A percentile compares a stretch with the other conserved stretches of the same genome.
Evolutionary conservation across 2,797 vertebrate species (phyloP).

Genomic region (Simalia tracyae): DNA sequence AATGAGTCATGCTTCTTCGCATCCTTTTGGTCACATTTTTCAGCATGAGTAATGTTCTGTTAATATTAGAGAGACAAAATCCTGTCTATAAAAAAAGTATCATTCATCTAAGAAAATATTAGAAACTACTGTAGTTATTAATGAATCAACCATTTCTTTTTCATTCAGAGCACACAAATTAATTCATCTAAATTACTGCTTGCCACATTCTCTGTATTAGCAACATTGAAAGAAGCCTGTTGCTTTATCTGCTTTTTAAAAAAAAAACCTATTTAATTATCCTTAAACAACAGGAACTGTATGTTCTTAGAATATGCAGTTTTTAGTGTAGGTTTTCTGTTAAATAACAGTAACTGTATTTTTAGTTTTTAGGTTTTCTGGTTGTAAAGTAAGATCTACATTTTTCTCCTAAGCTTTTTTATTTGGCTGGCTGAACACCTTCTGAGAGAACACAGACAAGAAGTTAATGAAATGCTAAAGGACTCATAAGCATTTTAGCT

Average conservation of each 20-base stretch:
- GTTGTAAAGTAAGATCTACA: neutral
- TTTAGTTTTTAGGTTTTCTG: neutral
- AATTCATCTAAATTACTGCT: neutral
- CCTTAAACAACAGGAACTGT: neutral
- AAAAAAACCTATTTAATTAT: neutral
- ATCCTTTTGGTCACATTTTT: neutral
- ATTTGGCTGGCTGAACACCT: neutral
- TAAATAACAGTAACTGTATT: neutral
- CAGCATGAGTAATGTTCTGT: neutral
- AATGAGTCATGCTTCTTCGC: neutral
- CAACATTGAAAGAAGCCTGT: neutral
- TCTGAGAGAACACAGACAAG: neutral
- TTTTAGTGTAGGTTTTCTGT: neutral
- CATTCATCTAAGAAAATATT: neutral
- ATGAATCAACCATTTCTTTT: neutral
- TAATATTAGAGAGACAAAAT: neutral
- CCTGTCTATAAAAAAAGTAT: neutral
- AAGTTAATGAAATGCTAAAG: conserved; percentile 12
- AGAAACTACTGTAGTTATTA: neutral
- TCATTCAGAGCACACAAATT: neutral
- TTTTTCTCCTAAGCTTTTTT: neutral
- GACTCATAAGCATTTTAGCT: conserved; percentile 16
- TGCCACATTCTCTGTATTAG: neutral
- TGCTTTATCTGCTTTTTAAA: neutral
- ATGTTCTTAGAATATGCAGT: neutral